phyloP scores from a whole-genome alignment of 2,888 invertebrate species.

The Melinaea marsaeus region DNA sequence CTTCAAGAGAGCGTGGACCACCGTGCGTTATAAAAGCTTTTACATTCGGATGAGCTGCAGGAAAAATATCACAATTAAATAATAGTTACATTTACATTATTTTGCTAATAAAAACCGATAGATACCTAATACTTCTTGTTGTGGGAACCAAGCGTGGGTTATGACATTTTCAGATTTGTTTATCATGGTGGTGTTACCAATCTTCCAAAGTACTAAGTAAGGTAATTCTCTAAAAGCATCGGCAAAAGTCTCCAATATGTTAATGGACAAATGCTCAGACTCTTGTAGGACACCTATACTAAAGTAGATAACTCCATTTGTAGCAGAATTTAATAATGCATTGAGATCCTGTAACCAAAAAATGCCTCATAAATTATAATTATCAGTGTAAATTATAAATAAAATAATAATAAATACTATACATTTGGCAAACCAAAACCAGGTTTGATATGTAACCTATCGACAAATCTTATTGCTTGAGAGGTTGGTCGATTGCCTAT shows the following conservation, averaged over 20 bases:
- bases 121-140: conserved; percentile 74
- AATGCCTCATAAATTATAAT: too few species aligned
- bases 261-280: conserved; percentile 57
- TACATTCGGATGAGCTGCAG: conserved; percentile 64
- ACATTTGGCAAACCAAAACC: conserved; percentile 46
- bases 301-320: conserved; percentile 70
- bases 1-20: conserved; percentile 67
- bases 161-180: conserved; percentile 67
- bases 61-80: conserved; percentile 6
- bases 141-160: conserved; percentile 73
- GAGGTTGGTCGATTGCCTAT: conserved; percentile 62
- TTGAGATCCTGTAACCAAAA: conserved; percentile 54
- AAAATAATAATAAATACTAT: neutral
- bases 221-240: conserved; percentile 70
- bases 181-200: conserved; percentile 61
- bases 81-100: conserved; percentile 6
- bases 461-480: conserved; percentile 59
- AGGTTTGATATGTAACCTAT: conserved; percentile 64
- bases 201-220: conserved; percentile 74
- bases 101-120: neutral
- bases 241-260: conserved; percentile 57
- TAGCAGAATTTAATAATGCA: conserved; percentile 55
- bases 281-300: conserved; percentile 73
- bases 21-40: conserved; percentile 69
- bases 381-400: neutral